Evolutionary conservation across 2,888 invertebrate species (phyloP), one percentile per base, ranked within the genome.

Genomic region (Oxystoma pomonae): DNA sequence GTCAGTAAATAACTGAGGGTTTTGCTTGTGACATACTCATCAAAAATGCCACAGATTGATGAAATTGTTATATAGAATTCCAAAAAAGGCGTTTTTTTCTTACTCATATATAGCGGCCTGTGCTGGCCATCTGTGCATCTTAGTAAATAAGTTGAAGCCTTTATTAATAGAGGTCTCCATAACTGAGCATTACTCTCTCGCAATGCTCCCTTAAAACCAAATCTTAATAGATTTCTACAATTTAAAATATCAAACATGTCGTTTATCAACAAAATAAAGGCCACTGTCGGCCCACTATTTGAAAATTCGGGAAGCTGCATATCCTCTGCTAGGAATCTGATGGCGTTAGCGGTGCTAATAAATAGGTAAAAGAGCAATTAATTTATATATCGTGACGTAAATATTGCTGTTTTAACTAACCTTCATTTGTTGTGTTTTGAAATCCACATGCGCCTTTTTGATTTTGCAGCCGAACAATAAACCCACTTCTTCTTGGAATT

Each of bases 391-490:
- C n/a, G n/a, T n/a, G n/a, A n/a, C n/a, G n/a, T n/a, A n/a, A n/a
- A n/a, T 35, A 12, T 35, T 35, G 35, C 35, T 3, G 12, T 35
- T 35, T 35, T 2, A 7, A 1, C 9, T 61, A 55, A 69, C 67
- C 59, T 69, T 68, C 68, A 69, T 67, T 65, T 62, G 65, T 35
- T 35, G 35, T 12, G 3, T 35, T 12, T 35, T 35, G 35, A 35
- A 35, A 12, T 35, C 12, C 3, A 35, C 12, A 12, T 69, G 67
- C 9, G 57, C 18, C 56, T 51, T 61, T 49, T 57, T 67, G 49
- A 67, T 52, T 60, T 65, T 67, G 50, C 62, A 68, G 7, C 55
- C 67, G 22, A 59, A 22, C 16, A 16, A 17, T 49, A 63, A 21
- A 7, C 35, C 35, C 12, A 7, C 35, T 35, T 35, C 12, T 35